Conservation (phyloP, 1,140 invertebrate species). For the Drosophila sproati region DNA sequence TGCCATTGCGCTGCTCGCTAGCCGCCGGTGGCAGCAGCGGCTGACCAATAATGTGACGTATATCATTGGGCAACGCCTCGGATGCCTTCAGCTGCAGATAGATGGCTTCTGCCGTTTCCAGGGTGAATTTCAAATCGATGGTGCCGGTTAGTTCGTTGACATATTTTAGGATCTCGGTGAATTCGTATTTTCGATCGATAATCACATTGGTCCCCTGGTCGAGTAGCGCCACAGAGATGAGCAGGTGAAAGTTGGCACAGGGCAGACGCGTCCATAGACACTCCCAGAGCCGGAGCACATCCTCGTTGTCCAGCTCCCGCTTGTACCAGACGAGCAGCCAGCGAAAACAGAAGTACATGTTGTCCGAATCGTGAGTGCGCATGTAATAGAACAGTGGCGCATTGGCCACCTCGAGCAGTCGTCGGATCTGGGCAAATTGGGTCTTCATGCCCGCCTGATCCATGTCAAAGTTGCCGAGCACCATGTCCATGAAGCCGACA, state of each 20-base stretch:
- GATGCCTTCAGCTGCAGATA: slow-evolving; percentile 92
- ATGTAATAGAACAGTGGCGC: slow-evolving; percentile 94
- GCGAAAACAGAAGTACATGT: slow-evolving; percentile 99
- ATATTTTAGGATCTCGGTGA: slow-evolving; percentile 98
- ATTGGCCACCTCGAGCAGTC: slow-evolving; percentile 92
- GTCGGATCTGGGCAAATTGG: slow-evolving; percentile 94
- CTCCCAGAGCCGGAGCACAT: slow-evolving; percentile 93
- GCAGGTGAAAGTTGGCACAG: slow-evolving; percentile 96
- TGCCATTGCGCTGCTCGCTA: slow-evolving; percentile 54
- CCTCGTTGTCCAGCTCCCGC: slow-evolving; percentile 90
- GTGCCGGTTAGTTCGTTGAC: slow-evolving; percentile 95
- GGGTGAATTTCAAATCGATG: slow-evolving; percentile 91
- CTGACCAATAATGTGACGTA: slow-evolving; percentile 89
- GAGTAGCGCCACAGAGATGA: slow-evolving; percentile 95
- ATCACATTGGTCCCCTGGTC: slow-evolving; percentile 94
- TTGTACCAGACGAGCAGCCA: slow-evolving; percentile 95
- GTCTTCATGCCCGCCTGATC: slow-evolving; percentile 98
- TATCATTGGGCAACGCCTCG: slow-evolving; percentile 88
- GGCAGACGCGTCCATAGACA: slow-evolving; percentile 96
- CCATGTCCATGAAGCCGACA: slow-evolving; percentile 98
- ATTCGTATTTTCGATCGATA: slow-evolving; percentile 95
- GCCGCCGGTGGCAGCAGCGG: slow-evolving; percentile 70
- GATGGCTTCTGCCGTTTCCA: slow-evolving; percentile 95
- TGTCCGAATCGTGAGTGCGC: slow-evolving; percentile 95
- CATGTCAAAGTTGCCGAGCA: slow-evolving; percentile 98